Percentiles rank a stretch among this genome's conserved stretches.
Evolutionary conservation across 1,140 invertebrate genomes (phyloP).

Genomic region (Drosophila kikkawai): DNA sequence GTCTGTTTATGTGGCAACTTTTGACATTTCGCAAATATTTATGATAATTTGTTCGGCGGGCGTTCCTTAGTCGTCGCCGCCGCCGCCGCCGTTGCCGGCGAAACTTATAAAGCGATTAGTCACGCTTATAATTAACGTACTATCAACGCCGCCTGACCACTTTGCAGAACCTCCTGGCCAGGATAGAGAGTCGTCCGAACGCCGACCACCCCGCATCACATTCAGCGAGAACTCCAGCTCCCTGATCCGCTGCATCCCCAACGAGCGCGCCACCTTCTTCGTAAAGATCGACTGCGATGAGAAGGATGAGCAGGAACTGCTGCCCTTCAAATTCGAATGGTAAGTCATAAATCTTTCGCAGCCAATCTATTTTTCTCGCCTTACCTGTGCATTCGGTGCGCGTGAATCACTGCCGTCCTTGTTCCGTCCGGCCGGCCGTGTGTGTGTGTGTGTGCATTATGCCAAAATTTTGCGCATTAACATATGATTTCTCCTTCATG

Average conservation of each 20-base stretch:
- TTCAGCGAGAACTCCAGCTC: slow-evolving; percentile 83
- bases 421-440: slow-evolving; percentile 27
- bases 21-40: slow-evolving; percentile 57
- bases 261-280: slow-evolving; percentile 82
- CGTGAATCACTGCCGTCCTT: slow-evolving; percentile 64
- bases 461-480: slow-evolving; percentile 74
- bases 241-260: slow-evolving; percentile 78
- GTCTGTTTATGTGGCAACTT: slow-evolving; percentile 29
- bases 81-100: slow-evolving; percentile 1
- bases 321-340: slow-evolving; percentile 84
- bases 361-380: slow-evolving; percentile 24
- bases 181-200: neutral
- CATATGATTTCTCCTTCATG: slow-evolving; percentile 70
- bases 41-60: slow-evolving; percentile 35
- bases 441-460: slow-evolving; percentile 46
- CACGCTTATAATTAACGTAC: slow-evolving; percentile 20
- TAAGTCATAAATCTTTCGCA: slow-evolving; percentile 63
- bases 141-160: neutral
- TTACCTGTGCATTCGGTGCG: slow-evolving; percentile 28
- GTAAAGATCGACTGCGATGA: slow-evolving; percentile 84
- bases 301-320: slow-evolving; percentile 68
- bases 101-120: slow-evolving; percentile 45
- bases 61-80: neutral
- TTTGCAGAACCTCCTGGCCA: slow-evolving; percentile 64
- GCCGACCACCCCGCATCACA: slow-evolving; percentile 61